A percentile compares a stretch with the other conserved stretches of the same genome.
Evolutionary conservation across 2,113 vertebrate species (phyloP).

Genomic region (Crotalus helleri): DNA sequence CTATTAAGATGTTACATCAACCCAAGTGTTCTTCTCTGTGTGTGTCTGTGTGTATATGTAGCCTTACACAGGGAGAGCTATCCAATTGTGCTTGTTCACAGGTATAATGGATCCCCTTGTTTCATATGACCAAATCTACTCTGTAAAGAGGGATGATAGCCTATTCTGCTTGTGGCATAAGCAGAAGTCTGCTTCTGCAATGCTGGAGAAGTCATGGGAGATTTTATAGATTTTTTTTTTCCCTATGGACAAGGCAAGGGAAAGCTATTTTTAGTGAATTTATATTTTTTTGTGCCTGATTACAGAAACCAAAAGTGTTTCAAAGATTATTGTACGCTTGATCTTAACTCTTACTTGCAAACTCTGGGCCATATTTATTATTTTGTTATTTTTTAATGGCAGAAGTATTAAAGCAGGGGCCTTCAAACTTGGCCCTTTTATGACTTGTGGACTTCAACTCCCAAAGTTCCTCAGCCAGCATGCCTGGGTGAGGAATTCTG

Average conservation of each 20-base stretch:
- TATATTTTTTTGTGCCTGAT: constrained; percentile 16
- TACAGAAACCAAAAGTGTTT: neutral
- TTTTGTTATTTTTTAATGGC: neutral
- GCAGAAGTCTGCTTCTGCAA: neutral
- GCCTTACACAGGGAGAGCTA: neutral
- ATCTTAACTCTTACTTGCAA: constrained; percentile 18
- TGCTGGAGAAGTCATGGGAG: neutral
- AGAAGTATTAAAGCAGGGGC: neutral
- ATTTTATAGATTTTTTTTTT: neutral
- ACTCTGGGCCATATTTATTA: constrained; percentile 35
- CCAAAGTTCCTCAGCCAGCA: no score
- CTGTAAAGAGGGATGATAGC: neutral
- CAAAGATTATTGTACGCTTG: constrained; percentile 3
- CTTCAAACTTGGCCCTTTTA: no score
- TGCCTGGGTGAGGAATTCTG: no score
- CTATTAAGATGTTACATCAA: neutral
- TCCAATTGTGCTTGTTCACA: neutral
- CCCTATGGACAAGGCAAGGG: neutral
- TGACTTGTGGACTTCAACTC: no score
- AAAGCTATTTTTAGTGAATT: constrained; percentile 20
- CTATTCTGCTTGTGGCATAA: neutral
- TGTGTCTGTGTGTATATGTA: neutral
- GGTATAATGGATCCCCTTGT: neutral
- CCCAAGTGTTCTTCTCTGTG: neutral
- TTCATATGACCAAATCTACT: neutral